phyloP scores from a whole-genome alignment of 2,113 vertebrate genomes.

The Nicator chloris region DNA sequence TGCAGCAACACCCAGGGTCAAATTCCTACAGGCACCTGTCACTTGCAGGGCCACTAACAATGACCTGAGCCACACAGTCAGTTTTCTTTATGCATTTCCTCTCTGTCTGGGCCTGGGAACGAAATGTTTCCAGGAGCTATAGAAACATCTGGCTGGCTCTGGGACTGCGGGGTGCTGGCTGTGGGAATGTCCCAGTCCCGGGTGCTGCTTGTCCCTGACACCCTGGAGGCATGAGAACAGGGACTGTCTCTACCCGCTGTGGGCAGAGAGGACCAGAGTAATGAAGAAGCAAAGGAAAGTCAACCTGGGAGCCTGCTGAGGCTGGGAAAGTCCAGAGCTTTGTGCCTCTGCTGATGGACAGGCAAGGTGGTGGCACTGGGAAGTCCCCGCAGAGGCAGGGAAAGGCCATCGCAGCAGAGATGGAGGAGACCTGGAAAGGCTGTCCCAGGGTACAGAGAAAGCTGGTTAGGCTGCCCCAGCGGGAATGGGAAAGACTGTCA shows the following conservation, averaged over 20 bases:
- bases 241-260: accelerated
- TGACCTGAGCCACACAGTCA: background rate
- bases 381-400: background rate
- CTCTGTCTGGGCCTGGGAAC: background rate
- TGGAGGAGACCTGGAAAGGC: background rate
- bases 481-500: background rate
- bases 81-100: background rate
- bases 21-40: background rate
- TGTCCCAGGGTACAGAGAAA: background rate
- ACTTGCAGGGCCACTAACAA: background rate
- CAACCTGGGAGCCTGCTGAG: accelerated
- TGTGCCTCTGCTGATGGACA: accelerated
- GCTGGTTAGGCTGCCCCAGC: background rate
- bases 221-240: no score
- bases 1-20: background rate
- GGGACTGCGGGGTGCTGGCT: background rate
- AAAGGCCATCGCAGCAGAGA: accelerated
- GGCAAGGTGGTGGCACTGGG: background rate
- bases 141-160: accelerated
- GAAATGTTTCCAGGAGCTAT: background rate
- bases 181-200: accelerated
- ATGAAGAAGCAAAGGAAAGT: no score
- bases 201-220: background rate
- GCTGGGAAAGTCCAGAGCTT: background rate
- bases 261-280: background rate